phyloP scores from a whole-genome alignment of 2,888 invertebrate genomes.

The Plusia festucae region DNA sequence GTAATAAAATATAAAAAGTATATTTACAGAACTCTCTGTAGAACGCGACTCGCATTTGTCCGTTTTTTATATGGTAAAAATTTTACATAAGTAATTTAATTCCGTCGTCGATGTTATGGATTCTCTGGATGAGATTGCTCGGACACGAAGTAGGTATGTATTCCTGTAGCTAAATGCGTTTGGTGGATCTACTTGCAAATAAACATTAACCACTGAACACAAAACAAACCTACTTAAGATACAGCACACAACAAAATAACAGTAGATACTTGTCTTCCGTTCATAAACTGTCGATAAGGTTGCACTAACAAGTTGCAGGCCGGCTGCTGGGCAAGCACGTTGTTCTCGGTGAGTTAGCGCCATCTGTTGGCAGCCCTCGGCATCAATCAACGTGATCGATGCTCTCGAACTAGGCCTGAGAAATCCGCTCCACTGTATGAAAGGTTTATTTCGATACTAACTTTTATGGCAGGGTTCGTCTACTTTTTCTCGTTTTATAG shows the following conservation, averaged over 20 bases:
- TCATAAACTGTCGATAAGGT: constrained; percentile 27
- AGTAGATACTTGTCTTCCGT: constrained; percentile 18
- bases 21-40: too few species aligned
- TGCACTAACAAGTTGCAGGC: constrained; percentile 41
- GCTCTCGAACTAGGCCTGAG: constrained; percentile 54
- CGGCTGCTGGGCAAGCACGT: constrained; percentile 26
- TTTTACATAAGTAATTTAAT: neutral
- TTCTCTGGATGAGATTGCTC: neutral
- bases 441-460: constrained; percentile 51
- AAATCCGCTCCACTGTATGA: constrained; percentile 51
- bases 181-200: neutral
- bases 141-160: neutral
- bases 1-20: too few species aligned
- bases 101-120: neutral
- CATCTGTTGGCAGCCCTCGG: constrained; percentile 35
- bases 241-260: constrained; percentile 29
- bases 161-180: neutral
- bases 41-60: too few species aligned
- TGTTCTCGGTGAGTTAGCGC: constrained; percentile 45
- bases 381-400: constrained; percentile 65
- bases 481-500: constrained; percentile 41
- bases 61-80: too few species aligned
- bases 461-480: constrained; percentile 40
- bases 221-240: constrained; percentile 5
- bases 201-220: neutral